Percentiles rank a stretch among this genome's conserved stretches.
phyloP scores from a whole-genome alignment of 2,113 vertebrate genomes.

The Sturnus vulgaris region DNA sequence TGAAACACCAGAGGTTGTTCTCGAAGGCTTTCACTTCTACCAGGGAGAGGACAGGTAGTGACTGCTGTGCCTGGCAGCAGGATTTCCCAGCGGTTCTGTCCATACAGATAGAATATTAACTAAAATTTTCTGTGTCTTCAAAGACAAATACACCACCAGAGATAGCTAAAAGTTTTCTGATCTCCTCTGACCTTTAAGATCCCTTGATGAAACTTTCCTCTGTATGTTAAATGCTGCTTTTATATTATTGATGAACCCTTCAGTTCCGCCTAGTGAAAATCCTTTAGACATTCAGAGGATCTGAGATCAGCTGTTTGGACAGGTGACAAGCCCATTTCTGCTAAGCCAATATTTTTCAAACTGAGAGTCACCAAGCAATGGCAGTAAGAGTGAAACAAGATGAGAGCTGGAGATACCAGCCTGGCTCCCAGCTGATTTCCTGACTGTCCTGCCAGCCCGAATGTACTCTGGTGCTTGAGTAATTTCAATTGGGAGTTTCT shows the following conservation, averaged over 20 bases:
- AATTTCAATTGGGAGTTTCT: constrained; percentile 46
- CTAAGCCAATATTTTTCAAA: constrained; percentile 51
- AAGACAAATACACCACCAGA: neutral
- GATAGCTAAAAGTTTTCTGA: neutral
- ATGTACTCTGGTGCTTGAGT: neutral
- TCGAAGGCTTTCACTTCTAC: neutral
- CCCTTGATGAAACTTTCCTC: neutral
- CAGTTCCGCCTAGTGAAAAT: constrained; percentile 19
- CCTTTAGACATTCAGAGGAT: neutral
- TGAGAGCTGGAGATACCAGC: neutral
- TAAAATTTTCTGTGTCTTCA: neutral
- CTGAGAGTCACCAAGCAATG: neutral
- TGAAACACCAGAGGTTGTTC: neutral
- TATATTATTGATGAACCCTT: constrained; percentile 37
- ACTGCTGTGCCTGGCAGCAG: neutral
- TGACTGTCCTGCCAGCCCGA: neutral
- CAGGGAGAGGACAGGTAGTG: neutral
- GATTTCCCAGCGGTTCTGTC: neutral
- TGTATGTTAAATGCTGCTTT: constrained; percentile 32
- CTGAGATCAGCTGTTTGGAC: constrained; percentile 20
- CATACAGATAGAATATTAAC: neutral
- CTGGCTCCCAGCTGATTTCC: neutral
- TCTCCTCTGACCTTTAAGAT: constrained; percentile 20
- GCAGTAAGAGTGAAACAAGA: constrained; percentile 23
- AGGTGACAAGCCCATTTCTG: constrained; percentile 14